A percentile compares a stretch with the other conserved stretches of the same genome.
Evolutionary conservation across 2,888 invertebrate genomes (phyloP).

Genomic region (Glaucopsyche alexis): DNA sequence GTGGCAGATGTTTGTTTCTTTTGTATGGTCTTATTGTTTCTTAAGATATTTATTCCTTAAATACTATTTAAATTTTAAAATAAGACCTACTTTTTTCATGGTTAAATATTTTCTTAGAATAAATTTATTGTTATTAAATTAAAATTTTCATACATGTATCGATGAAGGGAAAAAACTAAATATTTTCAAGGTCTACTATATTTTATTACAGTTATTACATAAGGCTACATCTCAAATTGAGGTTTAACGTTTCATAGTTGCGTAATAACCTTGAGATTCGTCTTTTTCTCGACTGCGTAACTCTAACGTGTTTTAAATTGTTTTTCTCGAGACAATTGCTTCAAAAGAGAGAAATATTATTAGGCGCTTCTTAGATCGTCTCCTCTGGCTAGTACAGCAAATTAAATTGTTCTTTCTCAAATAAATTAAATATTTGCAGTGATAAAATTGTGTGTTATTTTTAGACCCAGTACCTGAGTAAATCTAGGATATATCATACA

Average conservation of each 20-base stretch:
- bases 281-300: not conserved
- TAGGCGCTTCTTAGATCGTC: not conserved
- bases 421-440: not conserved
- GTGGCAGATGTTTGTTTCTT: conserved; percentile 38
- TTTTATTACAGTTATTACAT: conserved; percentile 12
- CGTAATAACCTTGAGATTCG: conserved; percentile 5
- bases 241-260: not conserved
- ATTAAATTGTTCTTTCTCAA: not conserved
- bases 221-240: conserved; percentile 2
- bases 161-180: not conserved
- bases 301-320: conserved; percentile 4
- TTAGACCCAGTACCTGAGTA: not conserved
- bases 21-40: conserved; percentile 10
- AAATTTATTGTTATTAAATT: not conserved
- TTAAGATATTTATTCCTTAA: not conserved
- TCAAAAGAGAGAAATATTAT: conserved; percentile 7
- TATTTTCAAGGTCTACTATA: not conserved
- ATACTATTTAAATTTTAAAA: too few relatives aligned
- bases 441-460: not conserved
- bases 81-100: too few relatives aligned
- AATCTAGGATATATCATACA: not conserved
- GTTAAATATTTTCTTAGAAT: too few relatives aligned
- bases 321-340: not conserved
- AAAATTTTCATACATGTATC: not conserved
- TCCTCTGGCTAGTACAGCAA: not conserved